Evolutionary conservation across 1,140 invertebrate species (phyloP).

Genomic region (Bombus cullumanus): DNA sequence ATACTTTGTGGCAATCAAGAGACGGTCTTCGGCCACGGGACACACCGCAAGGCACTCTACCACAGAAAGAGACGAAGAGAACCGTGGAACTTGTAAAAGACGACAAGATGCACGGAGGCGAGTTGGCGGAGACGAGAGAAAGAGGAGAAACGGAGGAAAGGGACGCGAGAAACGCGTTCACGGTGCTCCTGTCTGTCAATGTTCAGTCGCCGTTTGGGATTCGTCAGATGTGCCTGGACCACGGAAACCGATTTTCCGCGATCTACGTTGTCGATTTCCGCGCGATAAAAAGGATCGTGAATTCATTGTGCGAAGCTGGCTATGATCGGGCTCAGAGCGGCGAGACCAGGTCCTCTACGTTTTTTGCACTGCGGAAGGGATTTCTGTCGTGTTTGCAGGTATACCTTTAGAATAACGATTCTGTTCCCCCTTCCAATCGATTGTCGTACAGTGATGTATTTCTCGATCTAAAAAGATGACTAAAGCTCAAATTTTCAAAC

Average conservation of each 20-base stretch:
- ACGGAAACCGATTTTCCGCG: conserved; percentile 40
- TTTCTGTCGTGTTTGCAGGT: conserved; percentile 78
- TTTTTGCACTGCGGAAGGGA: conserved; percentile 75
- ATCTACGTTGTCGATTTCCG: conserved; percentile 11
- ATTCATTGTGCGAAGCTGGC: conserved; percentile 10
- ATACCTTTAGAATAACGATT: conserved; percentile 34
- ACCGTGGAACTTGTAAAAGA: conserved; percentile 20
- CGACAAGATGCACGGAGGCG: conserved; percentile 57
- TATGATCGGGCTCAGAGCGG: conserved; percentile 73
- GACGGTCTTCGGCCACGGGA: conserved; percentile 61
- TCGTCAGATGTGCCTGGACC: conserved; percentile 38
- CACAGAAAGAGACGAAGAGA: conserved; percentile 48
- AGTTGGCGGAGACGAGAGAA: conserved; percentile 23
- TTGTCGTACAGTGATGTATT: too few species aligned
- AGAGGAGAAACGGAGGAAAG: conserved; percentile 44
- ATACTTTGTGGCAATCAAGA: conserved; percentile 77
- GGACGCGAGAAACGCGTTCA: conserved; percentile 36
- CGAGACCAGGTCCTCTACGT: conserved; percentile 61
- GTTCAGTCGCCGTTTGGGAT: conserved; percentile 61
- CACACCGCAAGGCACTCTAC: conserved; percentile 39
- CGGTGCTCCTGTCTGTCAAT: conserved; percentile 62
- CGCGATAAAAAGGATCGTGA: not conserved
- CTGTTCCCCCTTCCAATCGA: not conserved
- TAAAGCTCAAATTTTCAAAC: too few species aligned
- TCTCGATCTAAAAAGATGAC: too few species aligned